Evolutionary conservation across 2,113 vertebrate genomes (phyloP), one percentile per base, ranked within the genome.

Genomic region (Oriolus oriolus): DNA sequence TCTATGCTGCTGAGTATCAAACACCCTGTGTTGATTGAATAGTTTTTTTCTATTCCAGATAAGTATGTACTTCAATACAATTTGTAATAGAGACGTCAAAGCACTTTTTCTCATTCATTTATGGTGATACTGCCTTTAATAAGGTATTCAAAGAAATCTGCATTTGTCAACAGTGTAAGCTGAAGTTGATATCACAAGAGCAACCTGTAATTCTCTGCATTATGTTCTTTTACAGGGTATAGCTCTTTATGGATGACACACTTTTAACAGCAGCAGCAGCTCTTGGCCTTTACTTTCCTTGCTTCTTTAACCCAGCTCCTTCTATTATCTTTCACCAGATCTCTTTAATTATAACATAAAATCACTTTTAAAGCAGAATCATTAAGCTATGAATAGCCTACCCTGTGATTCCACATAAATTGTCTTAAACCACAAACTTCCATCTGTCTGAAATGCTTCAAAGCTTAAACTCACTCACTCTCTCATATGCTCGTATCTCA

Each of bases 401-500:
- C 73, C 86, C 79, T 84, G 57, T 87, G 88, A 97, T 94, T 94
- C 79, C 73, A 95, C 33, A 45, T 79, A 96, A 96, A 86, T 68
- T 96, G 87, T 90, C 95, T 92, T 96, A 91, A 96, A 52, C 92
- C 83, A 92, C 85, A 92, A 96, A 92, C 80, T 93, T 94, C 96
- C 96, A 96, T 97, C 95, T 95, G 95, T 84, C 91, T 95, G 76
- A 92, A 95, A 93, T 21, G 73, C 42, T 93, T 92, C 89, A 87
- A 92, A 89, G 91, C 89, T 93, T 87, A 84, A 94, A 82, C 80
- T 90, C 73, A 63, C 91, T 90, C 92, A 82, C 44, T 89, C 73
- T 85, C 78, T 97, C 96, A 96, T 96, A 96, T 96, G 96, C 91
- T 97, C 31, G 1, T 78, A 84, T 91, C 95, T 96, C 95, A 97